These are phyloP conservation scores for Tetrao urogallus DNA, from an alignment of 2,113 vertebrate species.

Conservation along the genomic window DNA sequence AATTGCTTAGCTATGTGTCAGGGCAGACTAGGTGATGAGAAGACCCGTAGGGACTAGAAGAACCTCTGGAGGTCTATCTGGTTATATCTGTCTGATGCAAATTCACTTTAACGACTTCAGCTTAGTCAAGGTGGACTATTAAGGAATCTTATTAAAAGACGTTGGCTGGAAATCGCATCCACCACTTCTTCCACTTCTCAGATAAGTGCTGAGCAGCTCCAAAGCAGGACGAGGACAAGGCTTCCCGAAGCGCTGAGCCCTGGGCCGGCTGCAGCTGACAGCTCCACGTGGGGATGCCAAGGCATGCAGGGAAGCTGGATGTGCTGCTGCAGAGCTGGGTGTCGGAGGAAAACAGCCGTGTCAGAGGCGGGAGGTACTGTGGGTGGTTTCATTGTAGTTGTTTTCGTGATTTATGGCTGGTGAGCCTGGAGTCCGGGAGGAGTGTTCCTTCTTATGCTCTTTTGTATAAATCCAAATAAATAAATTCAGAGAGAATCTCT, in stretches of 20 bases:
- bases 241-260: background rate
- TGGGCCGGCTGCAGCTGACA: background rate
- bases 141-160: background rate
- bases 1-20: background rate
- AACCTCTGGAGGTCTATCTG: background rate
- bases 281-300: background rate
- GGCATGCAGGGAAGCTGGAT: background rate
- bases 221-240: background rate
- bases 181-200: background rate
- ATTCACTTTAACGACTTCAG: background rate
- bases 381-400: conserved; percentile 71
- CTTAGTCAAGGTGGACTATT: background rate
- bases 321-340: background rate
- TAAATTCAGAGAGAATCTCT: conserved; percentile 69
- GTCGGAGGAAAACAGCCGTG: conserved; percentile 28
- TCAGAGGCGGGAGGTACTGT: conserved; percentile 33
- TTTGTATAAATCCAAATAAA: conserved; percentile 74
- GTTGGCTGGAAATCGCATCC: background rate
- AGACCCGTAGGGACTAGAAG: background rate
- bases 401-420: conserved; percentile 62
- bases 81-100: fast-evolving
- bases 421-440: conserved; percentile 68
- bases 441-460: conserved; percentile 64
- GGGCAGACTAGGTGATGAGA: background rate
- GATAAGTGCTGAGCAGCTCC: background rate